Evolutionary conservation across 1,140 invertebrate genomes (phyloP).

Genomic region (Drosophila subpulchrella): DNA sequence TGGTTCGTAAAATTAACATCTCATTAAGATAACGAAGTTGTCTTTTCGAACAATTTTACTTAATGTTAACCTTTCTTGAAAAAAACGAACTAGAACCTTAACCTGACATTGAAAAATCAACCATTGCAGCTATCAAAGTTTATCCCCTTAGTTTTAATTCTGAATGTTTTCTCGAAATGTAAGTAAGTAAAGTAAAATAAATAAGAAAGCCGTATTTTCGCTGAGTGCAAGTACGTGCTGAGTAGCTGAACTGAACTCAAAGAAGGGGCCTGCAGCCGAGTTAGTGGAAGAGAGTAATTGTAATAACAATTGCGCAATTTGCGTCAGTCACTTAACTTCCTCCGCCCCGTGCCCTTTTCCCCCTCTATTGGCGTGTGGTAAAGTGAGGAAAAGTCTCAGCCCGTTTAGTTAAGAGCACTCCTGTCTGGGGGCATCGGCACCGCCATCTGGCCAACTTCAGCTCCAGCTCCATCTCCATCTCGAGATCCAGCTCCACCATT

Average conservation of each 20-base stretch:
- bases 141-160: too few relatives aligned
- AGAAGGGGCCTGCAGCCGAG: conserved; percentile 32
- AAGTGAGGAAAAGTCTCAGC: conserved; percentile 68
- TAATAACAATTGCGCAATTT: conserved; percentile 82
- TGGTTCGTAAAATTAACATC: too few relatives aligned
- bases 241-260: conserved; percentile 20
- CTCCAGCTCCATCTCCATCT: not conserved
- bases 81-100: too few relatives aligned
- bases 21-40: too few relatives aligned
- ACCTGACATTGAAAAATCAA: too few relatives aligned
- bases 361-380: conserved; percentile 58
- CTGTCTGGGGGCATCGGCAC: conserved; percentile 19
- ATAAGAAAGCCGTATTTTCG: not conserved
- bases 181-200: not conserved
- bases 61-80: too few relatives aligned
- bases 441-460: conserved; percentile 5
- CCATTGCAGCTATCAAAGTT: too few relatives aligned
- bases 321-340: conserved; percentile 75
- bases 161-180: too few relatives aligned
- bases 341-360: conserved; percentile 8
- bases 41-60: too few relatives aligned
- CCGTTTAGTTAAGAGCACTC: conserved; percentile 50
- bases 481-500: conserved; percentile 1
- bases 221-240: conserved; percentile 51
- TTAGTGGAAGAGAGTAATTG: conserved; percentile 76